phyloP scores from a whole-genome alignment of 2,113 vertebrate genomes.

The Cacatua alba region DNA sequence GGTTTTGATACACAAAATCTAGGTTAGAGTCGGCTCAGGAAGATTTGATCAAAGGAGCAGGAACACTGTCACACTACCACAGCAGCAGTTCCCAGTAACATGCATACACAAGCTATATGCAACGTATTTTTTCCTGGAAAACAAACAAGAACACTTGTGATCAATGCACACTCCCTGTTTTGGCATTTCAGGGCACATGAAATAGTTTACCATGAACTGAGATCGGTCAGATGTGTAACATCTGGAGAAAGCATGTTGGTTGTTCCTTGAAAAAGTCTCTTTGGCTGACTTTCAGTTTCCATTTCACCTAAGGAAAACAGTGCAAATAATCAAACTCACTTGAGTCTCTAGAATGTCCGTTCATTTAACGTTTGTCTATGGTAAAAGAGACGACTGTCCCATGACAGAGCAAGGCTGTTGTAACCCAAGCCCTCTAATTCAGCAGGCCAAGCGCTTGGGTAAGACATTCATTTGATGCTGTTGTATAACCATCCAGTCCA shows the following conservation, averaged over 20 bases:
- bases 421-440: neutral
- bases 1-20: neutral
- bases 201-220: conserved; percentile 87
- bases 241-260: conserved; percentile 92
- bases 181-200: neutral
- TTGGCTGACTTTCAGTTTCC: conserved; percentile 96
- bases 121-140: neutral
- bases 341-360: neutral
- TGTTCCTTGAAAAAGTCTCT: conserved; percentile 96
- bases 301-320: conserved; percentile 85
- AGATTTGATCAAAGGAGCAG: neutral
- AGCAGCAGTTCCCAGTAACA: neutral
- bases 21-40: neutral
- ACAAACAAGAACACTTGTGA: neutral
- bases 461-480: neutral
- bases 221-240: conserved; percentile 83
- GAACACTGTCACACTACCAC: neutral
- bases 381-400: neutral
- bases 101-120: fast-evolving
- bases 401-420: neutral
- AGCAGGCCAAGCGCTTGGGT: neutral
- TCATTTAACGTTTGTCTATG: neutral
- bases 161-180: neutral
- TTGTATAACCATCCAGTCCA: neutral
- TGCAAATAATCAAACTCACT: conserved; percentile 41